Conservation (phyloP, 1,140 invertebrate genomes). For the Drosophila oshimai region DNA sequence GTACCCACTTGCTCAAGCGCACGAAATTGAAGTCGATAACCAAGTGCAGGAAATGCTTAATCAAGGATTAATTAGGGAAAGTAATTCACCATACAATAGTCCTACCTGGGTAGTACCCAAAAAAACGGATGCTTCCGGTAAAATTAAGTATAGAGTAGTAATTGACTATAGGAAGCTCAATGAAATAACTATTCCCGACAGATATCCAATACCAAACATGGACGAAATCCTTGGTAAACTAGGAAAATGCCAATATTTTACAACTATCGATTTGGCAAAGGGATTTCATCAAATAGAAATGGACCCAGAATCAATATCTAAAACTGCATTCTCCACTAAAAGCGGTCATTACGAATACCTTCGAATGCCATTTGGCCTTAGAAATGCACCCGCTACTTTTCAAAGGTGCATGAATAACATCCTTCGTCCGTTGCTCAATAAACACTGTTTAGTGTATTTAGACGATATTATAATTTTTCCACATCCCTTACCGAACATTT, state of each 20-base stretch:
- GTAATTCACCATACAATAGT: background rate
- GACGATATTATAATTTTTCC: too few species aligned
- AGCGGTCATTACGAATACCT: too few species aligned
- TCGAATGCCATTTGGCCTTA: too few species aligned
- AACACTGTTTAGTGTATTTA: too few species aligned
- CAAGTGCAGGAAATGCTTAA: background rate
- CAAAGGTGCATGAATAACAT: too few species aligned
- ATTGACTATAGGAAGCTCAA: background rate
- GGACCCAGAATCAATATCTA: background rate
- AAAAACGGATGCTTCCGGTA: background rate
- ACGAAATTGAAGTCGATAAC: background rate
- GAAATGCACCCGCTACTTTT: too few species aligned
- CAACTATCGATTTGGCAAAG: background rate
- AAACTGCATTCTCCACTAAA: too few species aligned
- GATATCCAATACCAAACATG: background rate
- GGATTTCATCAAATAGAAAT: background rate
- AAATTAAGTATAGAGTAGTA: background rate
- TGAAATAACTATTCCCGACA: background rate
- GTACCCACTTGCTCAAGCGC: background rate
- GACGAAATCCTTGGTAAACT: background rate
- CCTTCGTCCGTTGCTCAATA: too few species aligned
- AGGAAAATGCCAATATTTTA: background rate
- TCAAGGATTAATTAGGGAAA: background rate
- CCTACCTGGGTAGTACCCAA: background rate
- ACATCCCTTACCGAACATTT: too few species aligned